Evolutionary conservation across 2,888 invertebrate genomes (phyloP).

Genomic region (Ophioninae sp.): DNA sequence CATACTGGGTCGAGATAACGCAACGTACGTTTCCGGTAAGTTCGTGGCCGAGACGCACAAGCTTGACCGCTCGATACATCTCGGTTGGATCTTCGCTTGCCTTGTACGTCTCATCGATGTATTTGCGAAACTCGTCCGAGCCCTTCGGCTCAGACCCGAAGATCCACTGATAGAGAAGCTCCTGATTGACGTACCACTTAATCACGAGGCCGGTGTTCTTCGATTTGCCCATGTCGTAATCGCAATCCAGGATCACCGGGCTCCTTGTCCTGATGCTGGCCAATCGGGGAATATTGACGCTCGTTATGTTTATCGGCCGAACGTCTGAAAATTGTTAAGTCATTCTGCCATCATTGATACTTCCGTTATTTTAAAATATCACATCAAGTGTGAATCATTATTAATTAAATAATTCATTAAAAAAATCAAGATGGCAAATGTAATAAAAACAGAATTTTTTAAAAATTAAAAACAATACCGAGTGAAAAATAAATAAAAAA

Average conservation of each 20-base stretch:
- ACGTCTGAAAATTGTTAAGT: conserved; percentile 80
- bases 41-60: conserved; percentile 86
- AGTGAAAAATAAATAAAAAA: too few species aligned
- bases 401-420: not conserved
- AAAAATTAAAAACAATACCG: too few species aligned
- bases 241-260: conserved; percentile 87
- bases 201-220: conserved; percentile 86
- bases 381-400: not conserved
- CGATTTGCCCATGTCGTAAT: conserved; percentile 85
- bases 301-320: conserved; percentile 84
- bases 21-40: conserved; percentile 89
- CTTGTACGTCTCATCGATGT: conserved; percentile 84
- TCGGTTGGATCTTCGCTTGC: conserved; percentile 86
- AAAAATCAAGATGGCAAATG: too few species aligned
- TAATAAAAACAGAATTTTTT: too few species aligned
- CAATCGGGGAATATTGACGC: conserved; percentile 84
- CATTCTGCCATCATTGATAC: not conserved
- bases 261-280: conserved; percentile 84
- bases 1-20: conserved; percentile 86
- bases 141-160: conserved; percentile 86
- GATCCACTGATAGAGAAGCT: conserved; percentile 92
- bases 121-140: conserved; percentile 80
- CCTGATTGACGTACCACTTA: conserved; percentile 88
- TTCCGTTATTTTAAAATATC: not conserved
- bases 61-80: conserved; percentile 87